Evolutionary conservation across 2,113 vertebrate genomes (phyloP).

Genomic region (Tychaedon coryphoeus): DNA sequence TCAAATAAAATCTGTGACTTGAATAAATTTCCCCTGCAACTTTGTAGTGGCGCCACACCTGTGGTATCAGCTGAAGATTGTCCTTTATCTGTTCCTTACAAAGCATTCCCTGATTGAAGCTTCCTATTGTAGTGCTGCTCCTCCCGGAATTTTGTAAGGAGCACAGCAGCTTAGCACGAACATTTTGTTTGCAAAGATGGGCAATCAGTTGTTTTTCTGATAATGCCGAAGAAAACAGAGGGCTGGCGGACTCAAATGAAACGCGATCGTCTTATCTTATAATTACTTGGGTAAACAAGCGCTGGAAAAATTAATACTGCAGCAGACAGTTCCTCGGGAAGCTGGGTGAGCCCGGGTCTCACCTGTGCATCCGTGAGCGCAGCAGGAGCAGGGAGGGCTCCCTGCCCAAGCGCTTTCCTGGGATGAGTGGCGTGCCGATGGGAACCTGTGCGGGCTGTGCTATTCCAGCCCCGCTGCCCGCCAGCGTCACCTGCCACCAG

Average conservation of each 20-base stretch:
- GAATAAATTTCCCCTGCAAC: constrained; percentile 54
- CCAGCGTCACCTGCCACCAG: constrained; percentile 41
- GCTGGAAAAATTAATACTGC: background rate
- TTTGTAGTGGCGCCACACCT: background rate
- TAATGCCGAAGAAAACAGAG: background rate
- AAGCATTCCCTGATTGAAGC: background rate
- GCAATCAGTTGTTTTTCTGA: constrained; percentile 32
- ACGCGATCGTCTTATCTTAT: background rate
- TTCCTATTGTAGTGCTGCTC: background rate
- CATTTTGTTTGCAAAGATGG: background rate
- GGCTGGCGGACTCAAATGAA: background rate
- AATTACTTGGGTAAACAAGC: background rate
- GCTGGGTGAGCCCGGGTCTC: background rate
- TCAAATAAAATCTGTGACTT: constrained; percentile 26
- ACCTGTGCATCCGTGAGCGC: accelerated
- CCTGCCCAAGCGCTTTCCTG: background rate
- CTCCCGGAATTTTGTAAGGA: background rate
- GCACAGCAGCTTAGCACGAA: background rate
- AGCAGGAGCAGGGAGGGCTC: background rate
- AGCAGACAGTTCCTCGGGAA: background rate
- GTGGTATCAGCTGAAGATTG: background rate
- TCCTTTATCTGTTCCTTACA: constrained; percentile 25
- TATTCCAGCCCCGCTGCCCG: background rate
- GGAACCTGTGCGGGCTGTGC: background rate
- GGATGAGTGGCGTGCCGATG: background rate